Base-by-base conservation (phyloP, 2,888 invertebrate genomes). In the Tinea trinotella region DNA sequence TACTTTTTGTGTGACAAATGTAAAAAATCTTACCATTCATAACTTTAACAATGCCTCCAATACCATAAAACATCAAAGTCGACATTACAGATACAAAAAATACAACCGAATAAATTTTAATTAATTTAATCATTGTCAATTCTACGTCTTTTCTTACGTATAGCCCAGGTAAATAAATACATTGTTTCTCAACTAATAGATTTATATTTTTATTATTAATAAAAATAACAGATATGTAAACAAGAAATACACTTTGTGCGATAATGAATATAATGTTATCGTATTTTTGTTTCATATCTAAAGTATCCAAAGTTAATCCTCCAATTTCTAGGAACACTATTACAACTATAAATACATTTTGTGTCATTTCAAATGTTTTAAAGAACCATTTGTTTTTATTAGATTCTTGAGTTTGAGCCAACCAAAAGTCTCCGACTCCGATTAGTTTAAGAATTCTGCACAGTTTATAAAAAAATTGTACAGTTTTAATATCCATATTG, bases 121-220 rank as follows among this genome's bases (percentile, higher is more conserved):
- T 15, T 13, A 12, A 7, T 2, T 50, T 50, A 7, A 18, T 15
- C 50, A 50, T 50, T 13, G 4, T 7, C 6, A 50, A 7, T 24
- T 24, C 24, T 12, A 50, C 50, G 3, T 22, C 22, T 24, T 50
- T 10, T 6, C 24, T 15, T 12, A 24, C 24, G 24, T 13, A 50
- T 22, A 50, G 13, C n/a, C 50, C 20, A 12, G 50, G 50, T 15
- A 50, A 50, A 50, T 24, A 15, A 20, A 50, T 7, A 13, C 50
- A 50, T 50, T 24, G 24, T 10, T 50, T 50, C 12, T 12, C 13
- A 12, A 50, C 15, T 6, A 50, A 15, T 2, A 24, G 10, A 12
- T 24, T 19, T 3, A 50, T 50, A 24, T 1, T 13, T n/a, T 50
- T 12, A 1, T 13, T 50, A 24, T 50, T 50, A n/a, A 9, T n/a